Evolutionary conservation across 2,797 vertebrate genomes (phyloP).

Genomic region (Pelobates cultripes): DNA sequence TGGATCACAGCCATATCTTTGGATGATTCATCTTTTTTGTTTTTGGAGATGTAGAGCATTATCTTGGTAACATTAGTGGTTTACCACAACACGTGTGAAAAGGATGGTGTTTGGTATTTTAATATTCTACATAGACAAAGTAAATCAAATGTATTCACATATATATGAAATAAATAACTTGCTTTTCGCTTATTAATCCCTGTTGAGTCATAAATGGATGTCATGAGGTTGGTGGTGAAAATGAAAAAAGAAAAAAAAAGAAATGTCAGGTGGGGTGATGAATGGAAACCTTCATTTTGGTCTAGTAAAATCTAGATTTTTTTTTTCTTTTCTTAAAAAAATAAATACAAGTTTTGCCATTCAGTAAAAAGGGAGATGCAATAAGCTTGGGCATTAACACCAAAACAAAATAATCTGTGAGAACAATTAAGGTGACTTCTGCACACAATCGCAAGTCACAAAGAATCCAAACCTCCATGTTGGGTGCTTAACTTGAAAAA

Average conservation of each 20-base stretch:
- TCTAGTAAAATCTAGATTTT: constrained; percentile 28
- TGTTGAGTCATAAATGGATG: constrained; percentile 18
- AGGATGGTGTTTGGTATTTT: background rate
- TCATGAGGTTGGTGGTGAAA: constrained; percentile 19
- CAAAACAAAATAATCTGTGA: background rate
- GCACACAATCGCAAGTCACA: background rate
- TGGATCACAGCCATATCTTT: background rate
- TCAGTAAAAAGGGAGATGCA: constrained; percentile 3
- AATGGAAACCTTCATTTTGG: constrained; percentile 10
- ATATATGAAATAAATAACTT: constrained; percentile 23
- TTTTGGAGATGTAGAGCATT: too few species aligned
- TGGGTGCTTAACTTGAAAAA: background rate
- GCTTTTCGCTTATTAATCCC: constrained; percentile 13
- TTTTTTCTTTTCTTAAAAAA: constrained; percentile 18
- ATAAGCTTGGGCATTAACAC: background rate
- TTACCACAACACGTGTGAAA: background rate
- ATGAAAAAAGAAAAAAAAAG: constrained; percentile 3
- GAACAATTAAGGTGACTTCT: background rate
- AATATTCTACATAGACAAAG: background rate
- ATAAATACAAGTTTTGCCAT: constrained; percentile 36
- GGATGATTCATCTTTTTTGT: background rate
- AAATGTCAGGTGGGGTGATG: constrained; percentile 6
- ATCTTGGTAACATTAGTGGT: background rate
- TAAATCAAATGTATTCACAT: constrained; percentile 10
- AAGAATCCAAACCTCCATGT: background rate